phyloP scores from a whole-genome alignment of 2,113 vertebrate genomes.

The Talpa occidentalis region DNA sequence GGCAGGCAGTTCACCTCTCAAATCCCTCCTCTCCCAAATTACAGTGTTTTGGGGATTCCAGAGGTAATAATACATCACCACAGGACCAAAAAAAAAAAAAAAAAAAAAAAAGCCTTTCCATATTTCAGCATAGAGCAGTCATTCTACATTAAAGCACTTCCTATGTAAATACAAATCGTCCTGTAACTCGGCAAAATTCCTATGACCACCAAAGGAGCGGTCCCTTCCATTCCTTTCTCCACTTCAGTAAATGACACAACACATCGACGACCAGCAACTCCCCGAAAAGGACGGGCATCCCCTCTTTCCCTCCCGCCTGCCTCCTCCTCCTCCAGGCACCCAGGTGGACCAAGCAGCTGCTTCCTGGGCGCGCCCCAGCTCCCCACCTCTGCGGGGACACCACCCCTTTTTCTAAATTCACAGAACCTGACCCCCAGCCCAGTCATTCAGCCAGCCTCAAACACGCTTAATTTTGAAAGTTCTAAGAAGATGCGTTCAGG shows the following conservation, averaged over 20 bases:
- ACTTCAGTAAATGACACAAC: neutral
- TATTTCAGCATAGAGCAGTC: conserved; percentile 1
- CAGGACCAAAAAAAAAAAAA: neutral
- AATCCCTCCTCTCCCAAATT: fast-evolving
- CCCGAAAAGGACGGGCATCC: neutral
- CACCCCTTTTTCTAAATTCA: neutral
- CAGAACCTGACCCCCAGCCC: neutral
- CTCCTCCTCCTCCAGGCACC: too few species aligned
- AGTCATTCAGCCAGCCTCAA: conserved; percentile 1
- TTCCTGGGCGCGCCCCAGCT: neutral
- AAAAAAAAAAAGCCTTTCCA: neutral
- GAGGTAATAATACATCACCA: neutral
- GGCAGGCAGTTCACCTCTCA: neutral
- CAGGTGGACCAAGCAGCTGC: too few species aligned
- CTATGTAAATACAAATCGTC: neutral
- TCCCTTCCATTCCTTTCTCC: neutral
- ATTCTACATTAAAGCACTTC: conserved; percentile 24
- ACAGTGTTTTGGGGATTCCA: neutral
- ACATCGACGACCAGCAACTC: neutral
- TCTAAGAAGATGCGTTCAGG: conserved; percentile 82
- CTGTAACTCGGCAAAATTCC: neutral
- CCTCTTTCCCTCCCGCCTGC: neutral
- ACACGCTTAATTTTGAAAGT: conserved; percentile 71
- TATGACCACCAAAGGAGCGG: neutral
- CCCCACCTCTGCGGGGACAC: neutral